Evolutionary conservation across 2,888 invertebrate genomes (phyloP).

Genomic region (Agrochola circellaris): DNA sequence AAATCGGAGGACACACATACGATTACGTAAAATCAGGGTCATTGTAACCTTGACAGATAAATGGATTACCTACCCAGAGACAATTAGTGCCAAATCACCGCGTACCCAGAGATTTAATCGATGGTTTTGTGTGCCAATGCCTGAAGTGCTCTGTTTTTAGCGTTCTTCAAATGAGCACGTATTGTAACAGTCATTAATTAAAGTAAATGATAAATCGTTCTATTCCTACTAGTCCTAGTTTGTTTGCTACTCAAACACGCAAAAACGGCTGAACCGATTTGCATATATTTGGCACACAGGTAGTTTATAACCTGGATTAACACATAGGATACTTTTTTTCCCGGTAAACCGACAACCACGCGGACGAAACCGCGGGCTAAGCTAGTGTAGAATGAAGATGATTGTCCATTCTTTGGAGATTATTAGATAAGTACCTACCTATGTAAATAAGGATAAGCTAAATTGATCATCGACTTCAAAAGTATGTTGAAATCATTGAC

Average conservation of each 20-base stretch:
- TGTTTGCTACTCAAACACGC: too few relatives aligned
- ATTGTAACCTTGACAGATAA: constrained; percentile 12
- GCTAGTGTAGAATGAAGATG: not conserved
- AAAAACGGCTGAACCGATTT: too few relatives aligned
- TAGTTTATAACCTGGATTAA: too few relatives aligned
- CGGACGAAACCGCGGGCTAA: too few relatives aligned
- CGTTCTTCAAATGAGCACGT: not conserved
- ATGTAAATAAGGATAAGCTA: not conserved
- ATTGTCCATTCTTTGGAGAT: not conserved
- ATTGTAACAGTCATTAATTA: not conserved
- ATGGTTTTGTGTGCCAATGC: not conserved
- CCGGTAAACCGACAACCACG: too few relatives aligned
- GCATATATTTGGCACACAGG: too few relatives aligned
- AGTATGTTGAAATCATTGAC: not conserved
- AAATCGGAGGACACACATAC: not conserved
- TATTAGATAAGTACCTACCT: too few relatives aligned
- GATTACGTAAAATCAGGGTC: constrained; percentile 10
- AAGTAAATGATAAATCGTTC: not conserved
- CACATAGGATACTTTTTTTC: too few relatives aligned
- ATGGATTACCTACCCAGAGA: not conserved
- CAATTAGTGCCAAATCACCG: constrained; percentile 16
- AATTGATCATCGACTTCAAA: not conserved
- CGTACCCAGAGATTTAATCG: not conserved
- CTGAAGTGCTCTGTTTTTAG: not conserved
- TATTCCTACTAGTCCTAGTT: too few relatives aligned